Percentiles rank a stretch among this genome's conserved stretches.
Conservation (phyloP, 2,888 invertebrate genomes). For the Ochropleura plecta region DNA sequence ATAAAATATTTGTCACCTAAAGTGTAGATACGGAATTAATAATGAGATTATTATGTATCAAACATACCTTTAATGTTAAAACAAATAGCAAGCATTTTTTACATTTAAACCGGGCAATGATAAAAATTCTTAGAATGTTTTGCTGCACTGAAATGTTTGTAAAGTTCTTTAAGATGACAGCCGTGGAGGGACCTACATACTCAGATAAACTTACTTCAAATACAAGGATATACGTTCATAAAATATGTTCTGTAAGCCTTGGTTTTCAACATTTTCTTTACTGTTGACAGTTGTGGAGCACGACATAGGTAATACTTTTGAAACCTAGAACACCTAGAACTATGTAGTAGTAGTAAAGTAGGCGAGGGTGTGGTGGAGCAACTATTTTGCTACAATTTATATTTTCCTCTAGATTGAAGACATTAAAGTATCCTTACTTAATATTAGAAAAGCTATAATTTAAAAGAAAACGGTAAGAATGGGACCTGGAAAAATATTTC, state of each 20-base stretch:
- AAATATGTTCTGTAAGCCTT: background rate
- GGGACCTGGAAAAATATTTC: background rate
- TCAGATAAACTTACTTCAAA: background rate
- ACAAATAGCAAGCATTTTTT: background rate
- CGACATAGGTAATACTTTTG: background rate
- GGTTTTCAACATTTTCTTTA: slow-evolving; percentile 11
- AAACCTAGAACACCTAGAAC: background rate
- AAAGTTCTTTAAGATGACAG: background rate
- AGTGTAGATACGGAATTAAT: background rate
- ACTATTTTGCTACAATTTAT: background rate
- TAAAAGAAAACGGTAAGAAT: background rate
- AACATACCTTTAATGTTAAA: background rate
- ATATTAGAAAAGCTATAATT: background rate
- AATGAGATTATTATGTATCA: background rate
- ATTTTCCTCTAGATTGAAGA: background rate
- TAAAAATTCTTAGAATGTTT: background rate
- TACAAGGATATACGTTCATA: background rate
- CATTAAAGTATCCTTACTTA: too few species aligned
- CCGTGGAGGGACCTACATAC: slow-evolving; percentile 6
- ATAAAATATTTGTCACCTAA: background rate
- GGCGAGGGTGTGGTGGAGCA: background rate
- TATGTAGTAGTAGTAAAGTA: background rate
- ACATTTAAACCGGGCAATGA: background rate
- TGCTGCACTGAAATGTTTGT: background rate
- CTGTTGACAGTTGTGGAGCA: background rate